Conservation (phyloP, 2,113 vertebrate genomes). For the Corapipo altera region DNA sequence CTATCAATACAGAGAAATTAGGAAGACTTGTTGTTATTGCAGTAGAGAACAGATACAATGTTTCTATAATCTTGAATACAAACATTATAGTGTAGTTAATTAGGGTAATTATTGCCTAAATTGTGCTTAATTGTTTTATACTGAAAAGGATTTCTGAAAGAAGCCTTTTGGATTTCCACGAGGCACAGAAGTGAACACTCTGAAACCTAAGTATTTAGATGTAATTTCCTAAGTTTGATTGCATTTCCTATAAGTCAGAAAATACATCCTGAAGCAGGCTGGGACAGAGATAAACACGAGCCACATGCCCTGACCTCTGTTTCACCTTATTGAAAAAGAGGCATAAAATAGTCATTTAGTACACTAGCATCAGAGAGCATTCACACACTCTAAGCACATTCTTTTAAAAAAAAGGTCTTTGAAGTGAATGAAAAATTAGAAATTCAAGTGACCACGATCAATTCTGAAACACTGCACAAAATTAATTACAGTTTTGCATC, state of each 20-base stretch:
- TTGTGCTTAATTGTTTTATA: slow-evolving; percentile 81
- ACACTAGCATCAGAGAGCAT: slow-evolving; percentile 19
- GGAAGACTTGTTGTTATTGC: slow-evolving; percentile 74
- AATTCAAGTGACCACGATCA: slow-evolving; percentile 91
- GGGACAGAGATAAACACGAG: slow-evolving; percentile 64
- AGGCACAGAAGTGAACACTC: slow-evolving; percentile 10
- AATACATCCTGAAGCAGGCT: slow-evolving; percentile 48
- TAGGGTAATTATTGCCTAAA: slow-evolving; percentile 82
- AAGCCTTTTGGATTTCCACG: slow-evolving; percentile 56
- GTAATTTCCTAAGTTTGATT: slow-evolving; percentile 68
- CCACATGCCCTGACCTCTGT: slow-evolving; percentile 74
- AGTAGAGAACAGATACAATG: slow-evolving; percentile 70
- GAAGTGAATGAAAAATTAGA: slow-evolving; percentile 90
- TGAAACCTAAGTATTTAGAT: slow-evolving; percentile 32
- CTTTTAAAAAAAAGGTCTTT: slow-evolving; percentile 72
- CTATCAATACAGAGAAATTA: slow-evolving; percentile 79
- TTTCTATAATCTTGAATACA: slow-evolving; percentile 75
- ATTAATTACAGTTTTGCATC: slow-evolving; percentile 96
- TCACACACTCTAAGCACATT: slow-evolving; percentile 46
- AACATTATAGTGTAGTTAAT: slow-evolving; percentile 80
- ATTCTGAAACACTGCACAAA: slow-evolving; percentile 96
- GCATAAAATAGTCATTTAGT: slow-evolving; percentile 70
- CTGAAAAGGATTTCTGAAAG: slow-evolving; percentile 72
- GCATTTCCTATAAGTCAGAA: slow-evolving; percentile 66
- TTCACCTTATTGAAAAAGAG: slow-evolving; percentile 81